Base-by-base conservation (phyloP, 1,140 invertebrate genomes). In the Dendroctonus ponderosae region DNA sequence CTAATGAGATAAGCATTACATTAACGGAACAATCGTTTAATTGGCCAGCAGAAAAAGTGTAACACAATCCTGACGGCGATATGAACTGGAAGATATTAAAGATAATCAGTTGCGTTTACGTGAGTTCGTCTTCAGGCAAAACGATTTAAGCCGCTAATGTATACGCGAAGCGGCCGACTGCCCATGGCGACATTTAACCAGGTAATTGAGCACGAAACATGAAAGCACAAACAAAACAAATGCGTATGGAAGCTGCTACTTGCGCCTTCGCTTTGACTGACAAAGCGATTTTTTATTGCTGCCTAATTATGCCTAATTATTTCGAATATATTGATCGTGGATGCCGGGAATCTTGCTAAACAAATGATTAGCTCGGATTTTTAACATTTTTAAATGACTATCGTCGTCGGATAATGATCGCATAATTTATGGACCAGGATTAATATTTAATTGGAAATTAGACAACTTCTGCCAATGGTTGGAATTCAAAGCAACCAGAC, bases 101-200 rank as follows among this genome's bases (percentile, higher is more conserved):
- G 40, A 57, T 71, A 71, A 71, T 71, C 52, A 70, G 57, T 42
- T 53, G 44, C 60, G 62, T 70, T 70, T 70, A 67, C 69, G 56
- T 43, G 54, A 43, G 42, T 66, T 71, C 62, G 66, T 72, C 71
- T 71, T 66, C 65, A 52, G 65, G 71, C 69, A 62, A 72, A 63
- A 65, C 68, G 71, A 70, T 73, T 73, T 67, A 57, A 72, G 66
- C 60, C 66, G 68, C 50, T 72, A 68, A 72, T 68, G 66, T 59
- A 66, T 59, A 26, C 26, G 26, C 26, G 26, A 26, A 26, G 26
- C 26, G 26, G 26, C 26, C 62, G 70, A 66, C 67, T 66, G 68
- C 66, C 67, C 66, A 60, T 72, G 67, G 68, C 57, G 70, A 72
- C 67, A 74, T 70, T 70, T 73, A 73, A 70, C 64, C 63, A 60